Percentiles rank a stretch among this genome's conserved stretches.
phyloP scores from a whole-genome alignment of 2,113 vertebrate genomes.

The Ageneiosus marmoratus region DNA sequence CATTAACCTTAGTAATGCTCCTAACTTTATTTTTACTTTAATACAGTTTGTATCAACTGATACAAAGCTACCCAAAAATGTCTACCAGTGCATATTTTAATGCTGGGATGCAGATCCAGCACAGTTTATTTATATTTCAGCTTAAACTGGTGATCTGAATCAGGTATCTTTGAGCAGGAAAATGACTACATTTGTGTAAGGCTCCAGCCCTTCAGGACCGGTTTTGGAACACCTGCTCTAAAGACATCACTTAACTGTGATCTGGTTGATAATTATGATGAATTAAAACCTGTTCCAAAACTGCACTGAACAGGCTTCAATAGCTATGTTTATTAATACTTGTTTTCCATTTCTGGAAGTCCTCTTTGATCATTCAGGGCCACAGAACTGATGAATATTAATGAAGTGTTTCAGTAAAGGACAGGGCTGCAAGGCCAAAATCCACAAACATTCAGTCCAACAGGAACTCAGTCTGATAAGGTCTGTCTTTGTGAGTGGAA shows the following conservation, averaged over 20 bases:
- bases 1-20: background rate
- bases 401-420: conserved; percentile 25
- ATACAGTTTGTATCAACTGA: background rate
- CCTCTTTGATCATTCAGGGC: conserved; percentile 13
- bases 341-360: background rate
- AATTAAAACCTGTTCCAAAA: background rate
- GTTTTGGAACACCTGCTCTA: background rate
- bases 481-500: conserved; percentile 18
- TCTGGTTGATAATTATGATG: background rate
- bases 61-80: background rate
- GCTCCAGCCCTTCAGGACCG: background rate
- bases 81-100: background rate
- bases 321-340: conserved; percentile 2
- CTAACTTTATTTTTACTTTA: background rate
- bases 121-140: background rate
- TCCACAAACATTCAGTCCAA: conserved; percentile 11
- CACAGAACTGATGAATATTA: conserved; percentile 32
- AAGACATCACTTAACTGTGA: background rate
- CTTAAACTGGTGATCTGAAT: background rate
- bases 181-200: background rate
- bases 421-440: conserved; percentile 26
- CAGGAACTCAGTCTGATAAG: conserved; percentile 18
- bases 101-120: background rate
- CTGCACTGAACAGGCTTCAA: conserved; percentile 1
- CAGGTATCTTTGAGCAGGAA: background rate